phyloP scores from a whole-genome alignment of 2,797 vertebrate species.

The Odontamblyopus rebecca region DNA sequence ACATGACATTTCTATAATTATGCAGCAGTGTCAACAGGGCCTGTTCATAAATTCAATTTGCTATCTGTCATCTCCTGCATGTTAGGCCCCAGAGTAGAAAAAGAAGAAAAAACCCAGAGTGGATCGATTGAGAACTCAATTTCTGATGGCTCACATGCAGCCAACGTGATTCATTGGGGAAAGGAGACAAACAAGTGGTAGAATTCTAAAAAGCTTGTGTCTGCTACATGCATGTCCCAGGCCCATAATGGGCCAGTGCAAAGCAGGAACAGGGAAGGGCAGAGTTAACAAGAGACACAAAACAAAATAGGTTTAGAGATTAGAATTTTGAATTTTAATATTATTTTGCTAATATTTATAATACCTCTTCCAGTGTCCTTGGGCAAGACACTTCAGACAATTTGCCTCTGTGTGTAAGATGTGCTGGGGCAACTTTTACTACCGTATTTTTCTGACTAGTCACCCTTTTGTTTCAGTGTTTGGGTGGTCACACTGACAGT shows the following conservation, averaged over 20 bases:
- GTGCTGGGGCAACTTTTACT: too few species aligned
- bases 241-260: constrained; percentile 29
- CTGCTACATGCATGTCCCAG: constrained; percentile 21
- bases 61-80: constrained; percentile 69
- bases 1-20: constrained; percentile 70
- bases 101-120: constrained; percentile 33
- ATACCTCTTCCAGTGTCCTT: too few species aligned
- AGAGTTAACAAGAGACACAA: constrained; percentile 27
- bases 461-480: too few species aligned
- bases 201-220: constrained; percentile 47
- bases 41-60: constrained; percentile 79
- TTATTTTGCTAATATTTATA: too few species aligned
- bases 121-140: constrained; percentile 68
- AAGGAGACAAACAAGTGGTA: constrained; percentile 30
- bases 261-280: constrained; percentile 3
- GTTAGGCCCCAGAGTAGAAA: constrained; percentile 37
- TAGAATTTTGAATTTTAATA: too few species aligned
- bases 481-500: too few species aligned
- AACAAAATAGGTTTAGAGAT: constrained; percentile 9
- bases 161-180: constrained; percentile 45
- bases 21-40: constrained; percentile 68
- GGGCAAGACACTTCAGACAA: too few species aligned
- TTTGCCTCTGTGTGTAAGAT: too few species aligned
- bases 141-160: constrained; percentile 65
- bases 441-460: too few species aligned